phyloP scores from a whole-genome alignment of 2,113 vertebrate species.

The Telmatochromis sp. region DNA sequence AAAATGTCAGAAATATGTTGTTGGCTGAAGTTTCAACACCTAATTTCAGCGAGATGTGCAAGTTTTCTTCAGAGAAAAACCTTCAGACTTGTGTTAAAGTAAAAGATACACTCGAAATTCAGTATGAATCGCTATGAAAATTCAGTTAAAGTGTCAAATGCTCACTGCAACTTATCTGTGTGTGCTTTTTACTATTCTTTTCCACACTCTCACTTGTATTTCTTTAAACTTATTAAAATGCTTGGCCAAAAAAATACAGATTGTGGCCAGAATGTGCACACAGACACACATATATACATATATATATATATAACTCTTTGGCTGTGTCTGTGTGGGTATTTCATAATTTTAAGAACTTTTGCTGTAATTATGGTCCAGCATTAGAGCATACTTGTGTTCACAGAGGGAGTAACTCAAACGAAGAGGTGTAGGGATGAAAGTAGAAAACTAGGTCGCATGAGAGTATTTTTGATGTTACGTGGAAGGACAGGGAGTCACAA shows the following conservation, averaged over 20 bases:
- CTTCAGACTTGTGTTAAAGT: neutral
- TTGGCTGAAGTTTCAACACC: neutral
- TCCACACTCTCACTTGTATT: neutral
- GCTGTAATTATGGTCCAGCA: neutral
- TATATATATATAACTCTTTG: neutral
- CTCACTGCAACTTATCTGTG: neutral
- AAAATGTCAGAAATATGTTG: slow-evolving; percentile 24
- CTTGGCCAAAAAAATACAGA: neutral
- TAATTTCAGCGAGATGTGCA: neutral
- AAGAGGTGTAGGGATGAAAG: neutral
- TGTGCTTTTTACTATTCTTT: neutral
- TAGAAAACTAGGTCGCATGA: slow-evolving; percentile 30
- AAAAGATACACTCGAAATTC: neutral
- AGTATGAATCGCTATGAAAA: neutral
- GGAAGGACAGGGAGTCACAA: neutral
- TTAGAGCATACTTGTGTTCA: slow-evolving; percentile 26
- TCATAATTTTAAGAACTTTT: slow-evolving; percentile 6
- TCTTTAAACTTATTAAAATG: neutral
- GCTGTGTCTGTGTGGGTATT: neutral
- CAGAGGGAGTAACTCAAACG: slow-evolving; percentile 28
- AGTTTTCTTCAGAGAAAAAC: slow-evolving; percentile 2
- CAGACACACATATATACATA: too few species aligned
- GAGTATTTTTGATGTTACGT: slow-evolving; percentile 25
- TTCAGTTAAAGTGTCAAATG: slow-evolving; percentile 20
- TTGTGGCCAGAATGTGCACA: neutral